Evolutionary conservation across 2,888 invertebrate genomes (phyloP).

Genomic region (Trachelus stipa): DNA sequence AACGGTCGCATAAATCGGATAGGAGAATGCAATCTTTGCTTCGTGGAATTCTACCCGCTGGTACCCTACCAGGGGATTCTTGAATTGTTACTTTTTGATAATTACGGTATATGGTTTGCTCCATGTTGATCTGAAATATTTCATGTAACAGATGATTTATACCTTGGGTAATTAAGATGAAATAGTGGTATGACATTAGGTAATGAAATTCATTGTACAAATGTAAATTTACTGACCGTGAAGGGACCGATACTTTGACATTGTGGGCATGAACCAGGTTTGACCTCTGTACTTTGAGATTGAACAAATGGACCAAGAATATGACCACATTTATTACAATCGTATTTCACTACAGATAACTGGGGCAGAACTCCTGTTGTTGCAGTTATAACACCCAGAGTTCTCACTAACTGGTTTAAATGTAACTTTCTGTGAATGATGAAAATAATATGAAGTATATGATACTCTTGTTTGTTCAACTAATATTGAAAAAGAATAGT

Average conservation of each 20-base stretch:
- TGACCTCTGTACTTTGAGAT: constrained; percentile 91
- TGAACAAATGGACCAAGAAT: constrained; percentile 97
- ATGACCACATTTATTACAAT: constrained; percentile 96
- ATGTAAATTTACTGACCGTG: constrained; percentile 71
- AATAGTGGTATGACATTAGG: constrained; percentile 14
- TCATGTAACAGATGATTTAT: background rate
- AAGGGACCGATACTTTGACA: constrained; percentile 98
- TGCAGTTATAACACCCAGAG: constrained; percentile 94
- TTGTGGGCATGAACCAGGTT: constrained; percentile 97
- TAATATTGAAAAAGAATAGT: background rate
- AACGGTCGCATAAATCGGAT: constrained; percentile 95
- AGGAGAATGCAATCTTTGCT: constrained; percentile 96
- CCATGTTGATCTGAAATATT: constrained; percentile 90
- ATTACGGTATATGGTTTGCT: constrained; percentile 97
- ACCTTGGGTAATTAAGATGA: background rate
- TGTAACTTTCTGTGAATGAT: constrained; percentile 76
- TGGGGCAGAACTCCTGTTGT: constrained; percentile 97
- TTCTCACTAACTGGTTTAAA: constrained; percentile 94
- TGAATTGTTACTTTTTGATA: constrained; percentile 98
- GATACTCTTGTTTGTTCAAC: background rate
- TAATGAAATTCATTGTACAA: constrained; percentile 11
- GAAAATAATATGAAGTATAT: constrained; percentile 10
- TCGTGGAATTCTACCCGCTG: constrained; percentile 96
- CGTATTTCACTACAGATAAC: constrained; percentile 94
- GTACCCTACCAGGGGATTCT: constrained; percentile 97